Base-by-base conservation (phyloP, 2,113 vertebrate species). In the Pagrus major region DNA sequence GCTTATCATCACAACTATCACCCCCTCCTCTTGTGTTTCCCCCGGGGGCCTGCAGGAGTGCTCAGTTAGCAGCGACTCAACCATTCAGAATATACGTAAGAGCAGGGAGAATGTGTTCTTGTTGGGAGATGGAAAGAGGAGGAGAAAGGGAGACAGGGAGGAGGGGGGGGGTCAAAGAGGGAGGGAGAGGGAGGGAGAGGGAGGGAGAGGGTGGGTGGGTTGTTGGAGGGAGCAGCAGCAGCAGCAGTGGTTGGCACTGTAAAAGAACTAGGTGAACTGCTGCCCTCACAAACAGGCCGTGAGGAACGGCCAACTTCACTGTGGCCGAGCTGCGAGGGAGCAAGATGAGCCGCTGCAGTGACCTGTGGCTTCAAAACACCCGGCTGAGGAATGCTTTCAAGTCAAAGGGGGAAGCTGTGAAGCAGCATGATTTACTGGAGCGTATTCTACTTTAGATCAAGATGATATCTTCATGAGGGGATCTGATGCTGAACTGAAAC, bases 1-100 rank as follows among this genome's bases (percentile, higher is more conserved):
- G 88, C 76, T 79, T 95, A 91, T 95, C 95, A 96, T 95, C 90
- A 93, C 92, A 94, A 92, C 83, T 92, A 91, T 92, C 92, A 90
- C 80, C 66, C 83, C 82, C 72, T 75, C 42, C 74, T 63, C 60
- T 9, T 66, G 66, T 91, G 89, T 94, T 92, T 94, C 92, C 94
- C 94, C 95, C 74, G 72, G 90, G 77, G 86, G 94, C 94, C 88
- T 1, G 95, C 76, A 88, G 84, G 92, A 94, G 88, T 87, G 93
- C 90, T 90, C 85, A 93, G 91, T 87, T 88, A 90, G 92, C 92
- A 92, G 77, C 63, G 88, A 94, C 94, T 92, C 85, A 96, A 92
- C 93, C 90, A 94, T 94, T 95, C 90, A 92, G 86, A 94, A 90
- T 86, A 91, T 90, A 92, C 77, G 86, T 78, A 89, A 86, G 87